phyloP scores from a whole-genome alignment of 1,140 invertebrate species.

The Limonius californicus region DNA sequence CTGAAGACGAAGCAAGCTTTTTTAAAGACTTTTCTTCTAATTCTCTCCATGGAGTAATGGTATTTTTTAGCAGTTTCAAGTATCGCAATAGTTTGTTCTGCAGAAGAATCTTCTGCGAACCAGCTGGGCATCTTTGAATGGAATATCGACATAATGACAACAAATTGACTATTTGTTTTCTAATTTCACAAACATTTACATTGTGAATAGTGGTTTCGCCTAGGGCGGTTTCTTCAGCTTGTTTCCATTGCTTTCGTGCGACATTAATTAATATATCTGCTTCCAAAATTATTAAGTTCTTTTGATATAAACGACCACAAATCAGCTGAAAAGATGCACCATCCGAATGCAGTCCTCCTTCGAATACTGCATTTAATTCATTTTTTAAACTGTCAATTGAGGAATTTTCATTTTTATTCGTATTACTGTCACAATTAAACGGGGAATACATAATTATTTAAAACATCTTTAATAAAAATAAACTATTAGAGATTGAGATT shows the following conservation, averaged over 20 bases:
- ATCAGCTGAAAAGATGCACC: not conserved
- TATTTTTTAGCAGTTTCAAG: constrained; percentile 15
- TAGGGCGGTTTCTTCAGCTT: constrained; percentile 33
- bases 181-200: constrained; percentile 17
- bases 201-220: constrained; percentile 16
- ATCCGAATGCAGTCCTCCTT: no score
- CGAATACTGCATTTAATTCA: no score
- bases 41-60: not conserved
- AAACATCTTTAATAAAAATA: no score
- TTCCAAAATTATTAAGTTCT: constrained; percentile 30
- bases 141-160: constrained; percentile 25
- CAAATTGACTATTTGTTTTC: constrained; percentile 23
- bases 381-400: no score
- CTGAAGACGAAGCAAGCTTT: constrained; percentile 24
- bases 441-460: no score
- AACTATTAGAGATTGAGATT: no score
- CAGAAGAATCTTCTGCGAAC: constrained; percentile 16
- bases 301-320: constrained; percentile 22
- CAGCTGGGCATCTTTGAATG: constrained; percentile 20
- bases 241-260: constrained; percentile 31
- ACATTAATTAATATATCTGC: constrained; percentile 24
- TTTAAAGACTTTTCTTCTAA: constrained; percentile 22
- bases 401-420: no score
- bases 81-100: constrained; percentile 17
- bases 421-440: no score